These are phyloP conservation scores for Diachasmimorpha longicaudata DNA, from an alignment of 1,140 invertebrate species.

Conservation along the genomic window DNA sequence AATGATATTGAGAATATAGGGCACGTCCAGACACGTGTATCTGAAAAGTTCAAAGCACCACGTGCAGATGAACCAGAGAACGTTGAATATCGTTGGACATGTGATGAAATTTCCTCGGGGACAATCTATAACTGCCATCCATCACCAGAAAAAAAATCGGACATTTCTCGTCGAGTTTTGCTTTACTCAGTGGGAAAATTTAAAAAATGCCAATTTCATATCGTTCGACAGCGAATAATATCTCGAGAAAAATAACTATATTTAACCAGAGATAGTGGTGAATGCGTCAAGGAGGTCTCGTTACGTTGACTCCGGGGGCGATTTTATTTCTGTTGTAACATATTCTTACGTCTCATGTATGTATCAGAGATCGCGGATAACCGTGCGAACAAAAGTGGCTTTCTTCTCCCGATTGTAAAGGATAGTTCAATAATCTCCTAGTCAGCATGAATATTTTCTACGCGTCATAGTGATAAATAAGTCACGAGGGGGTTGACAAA, in stretches of 20 bases:
- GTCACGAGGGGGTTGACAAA: neutral
- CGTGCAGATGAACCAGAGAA: neutral
- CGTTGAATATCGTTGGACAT: neutral
- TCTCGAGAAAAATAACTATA: neutral
- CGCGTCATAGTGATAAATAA: neutral
- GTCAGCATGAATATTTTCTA: neutral
- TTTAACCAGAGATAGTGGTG: neutral
- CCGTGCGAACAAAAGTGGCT: neutral
- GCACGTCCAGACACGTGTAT: neutral
- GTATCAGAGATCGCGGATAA: neutral
- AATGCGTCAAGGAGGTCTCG: neutral
- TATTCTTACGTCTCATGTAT: neutral
- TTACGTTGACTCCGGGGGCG: neutral
- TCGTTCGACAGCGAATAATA: neutral
- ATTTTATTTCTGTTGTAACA: neutral
- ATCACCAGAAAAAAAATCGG: too few species aligned
- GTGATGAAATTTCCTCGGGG: neutral
- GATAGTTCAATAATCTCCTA: neutral
- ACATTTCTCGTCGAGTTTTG: too few species aligned
- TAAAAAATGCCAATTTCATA: neutral
- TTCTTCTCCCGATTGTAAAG: neutral
- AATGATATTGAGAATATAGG: neutral
- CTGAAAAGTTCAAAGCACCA: neutral
- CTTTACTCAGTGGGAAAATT: neutral
- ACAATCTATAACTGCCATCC: neutral